Base-by-base conservation (phyloP, 2,113 vertebrate genomes). In the Cygnus atratus region DNA sequence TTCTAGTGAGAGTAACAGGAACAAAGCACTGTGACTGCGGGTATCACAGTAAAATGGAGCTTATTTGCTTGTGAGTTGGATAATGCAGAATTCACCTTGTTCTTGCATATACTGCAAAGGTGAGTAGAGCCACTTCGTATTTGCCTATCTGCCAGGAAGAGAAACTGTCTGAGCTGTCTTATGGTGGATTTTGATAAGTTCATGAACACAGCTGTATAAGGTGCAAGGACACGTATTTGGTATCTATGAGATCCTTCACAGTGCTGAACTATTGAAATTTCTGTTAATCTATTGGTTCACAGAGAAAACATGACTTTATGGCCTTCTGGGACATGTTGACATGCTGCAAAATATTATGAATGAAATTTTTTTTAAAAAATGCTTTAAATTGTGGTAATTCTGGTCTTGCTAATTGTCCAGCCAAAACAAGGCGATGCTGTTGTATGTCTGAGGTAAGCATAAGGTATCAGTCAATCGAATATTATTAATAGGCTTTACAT, bases 51-150 rank as follows among this genome's bases (percentile, higher is more conserved):
- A 78, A 79, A 92, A 96, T 92, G 87, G 84, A 89, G 78, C 24
- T 55, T 13, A n/a, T 1, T 84, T 67, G 10, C 46, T 89, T 89
- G 43, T 87, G 79, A 61, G 48, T 3, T 41, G 91, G 77, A 70
- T 93, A 70, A 84, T 12, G 57, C n/a, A 0, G 41, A 61, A 48
- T 70, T 62, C 22, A 61, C 5, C 1, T 62, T 68, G 70, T 48
- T 82, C 48, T 87, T 78, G 70, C 9, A 4, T 39, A 26, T 31
- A 39, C 24, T 33, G 12, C 3, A 41, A 54, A 22, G 87, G 95
- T 96, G 87, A 96, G 95, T 97, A 87, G 33, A 91, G 9, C 11
- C 73, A 28, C 54, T 79, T 92, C 67, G 11, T 46, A 21, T 87
- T 78, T 89, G 61, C 39, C 57, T 67, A n/a, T 66, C n/a, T 78